Conservation (phyloP, 2,797 vertebrate species). For the Sebastes itinus region DNA sequence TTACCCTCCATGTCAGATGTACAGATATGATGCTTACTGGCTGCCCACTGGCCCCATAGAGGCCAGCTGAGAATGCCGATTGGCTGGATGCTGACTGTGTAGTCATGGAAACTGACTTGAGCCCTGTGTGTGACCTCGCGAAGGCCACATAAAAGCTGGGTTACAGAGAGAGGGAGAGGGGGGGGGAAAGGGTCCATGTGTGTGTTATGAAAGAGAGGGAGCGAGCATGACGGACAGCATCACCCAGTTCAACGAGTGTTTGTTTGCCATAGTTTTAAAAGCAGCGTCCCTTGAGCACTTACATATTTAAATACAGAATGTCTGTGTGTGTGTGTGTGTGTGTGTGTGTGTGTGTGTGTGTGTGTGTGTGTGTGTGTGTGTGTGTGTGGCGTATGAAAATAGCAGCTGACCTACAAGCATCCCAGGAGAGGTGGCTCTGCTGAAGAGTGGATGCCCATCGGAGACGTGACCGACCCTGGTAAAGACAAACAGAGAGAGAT, state of each 20-base stretch:
- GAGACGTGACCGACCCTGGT: constrained; percentile 51
- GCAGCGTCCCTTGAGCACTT: neutral
- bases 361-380: neutral
- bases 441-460: constrained; percentile 67
- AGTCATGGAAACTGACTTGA: constrained; percentile 78
- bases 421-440: constrained; percentile 57
- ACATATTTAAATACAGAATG: neutral
- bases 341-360: constrained; percentile 8
- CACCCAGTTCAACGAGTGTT: neutral
- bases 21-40: constrained; percentile 64
- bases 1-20: constrained; percentile 41
- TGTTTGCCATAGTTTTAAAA: constrained; percentile 17
- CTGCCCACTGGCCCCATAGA: constrained; percentile 54
- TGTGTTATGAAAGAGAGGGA: neutral
- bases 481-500: constrained; percentile 34
- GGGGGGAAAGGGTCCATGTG: neutral
- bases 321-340: neutral
- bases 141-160: constrained; percentile 60
- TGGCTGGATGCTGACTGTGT: constrained; percentile 68
- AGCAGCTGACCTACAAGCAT: constrained; percentile 75
- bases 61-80: constrained; percentile 54
- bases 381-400: constrained; percentile 54
- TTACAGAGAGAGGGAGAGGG: constrained; percentile 9
- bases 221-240: neutral
- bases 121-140: constrained; percentile 65